These are phyloP conservation scores for Drosophila littoralis DNA, from an alignment of 1,140 invertebrate species.

Conservation along the genomic window DNA sequence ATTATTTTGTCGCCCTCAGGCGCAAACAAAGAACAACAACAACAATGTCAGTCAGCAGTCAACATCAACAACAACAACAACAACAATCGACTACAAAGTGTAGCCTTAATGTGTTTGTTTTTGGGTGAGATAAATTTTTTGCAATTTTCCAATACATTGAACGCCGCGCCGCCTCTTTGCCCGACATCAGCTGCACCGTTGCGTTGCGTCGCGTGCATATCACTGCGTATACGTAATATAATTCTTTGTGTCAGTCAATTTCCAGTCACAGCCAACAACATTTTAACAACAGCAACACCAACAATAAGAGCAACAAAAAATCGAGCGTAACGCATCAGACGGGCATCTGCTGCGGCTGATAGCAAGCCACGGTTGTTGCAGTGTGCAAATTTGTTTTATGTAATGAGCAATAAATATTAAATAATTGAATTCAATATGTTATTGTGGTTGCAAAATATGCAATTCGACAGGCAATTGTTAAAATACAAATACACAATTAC, in stretches of 20 bases:
- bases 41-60: constrained; percentile 36
- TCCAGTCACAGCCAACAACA: constrained; percentile 11
- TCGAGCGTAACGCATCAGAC: constrained; percentile 31
- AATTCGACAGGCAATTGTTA: constrained; percentile 33
- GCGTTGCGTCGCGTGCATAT: constrained; percentile 39
- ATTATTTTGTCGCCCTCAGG: constrained; percentile 75
- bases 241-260: constrained; percentile 54
- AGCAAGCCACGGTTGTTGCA: constrained; percentile 22
- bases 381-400: constrained; percentile 57
- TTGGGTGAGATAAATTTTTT: constrained; percentile 56
- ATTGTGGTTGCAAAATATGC: constrained; percentile 34
- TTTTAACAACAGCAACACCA: constrained; percentile 36
- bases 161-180: constrained; percentile 24
- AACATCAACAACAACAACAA: constrained; percentile 42
- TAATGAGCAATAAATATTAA: constrained; percentile 65
- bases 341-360: constrained; percentile 33
- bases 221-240: constrained; percentile 67
- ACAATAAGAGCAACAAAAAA: constrained; percentile 40
- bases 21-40: constrained; percentile 51
- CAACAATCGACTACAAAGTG: constrained; percentile 41
- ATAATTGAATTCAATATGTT: constrained; percentile 66
- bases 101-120: constrained; percentile 65
- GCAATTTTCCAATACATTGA: constrained; percentile 81
- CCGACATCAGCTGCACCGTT: constrained; percentile 33
- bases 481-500: constrained; percentile 4